phyloP scores from a whole-genome alignment of 2,888 invertebrate species.

The Drosophila sordidula region DNA sequence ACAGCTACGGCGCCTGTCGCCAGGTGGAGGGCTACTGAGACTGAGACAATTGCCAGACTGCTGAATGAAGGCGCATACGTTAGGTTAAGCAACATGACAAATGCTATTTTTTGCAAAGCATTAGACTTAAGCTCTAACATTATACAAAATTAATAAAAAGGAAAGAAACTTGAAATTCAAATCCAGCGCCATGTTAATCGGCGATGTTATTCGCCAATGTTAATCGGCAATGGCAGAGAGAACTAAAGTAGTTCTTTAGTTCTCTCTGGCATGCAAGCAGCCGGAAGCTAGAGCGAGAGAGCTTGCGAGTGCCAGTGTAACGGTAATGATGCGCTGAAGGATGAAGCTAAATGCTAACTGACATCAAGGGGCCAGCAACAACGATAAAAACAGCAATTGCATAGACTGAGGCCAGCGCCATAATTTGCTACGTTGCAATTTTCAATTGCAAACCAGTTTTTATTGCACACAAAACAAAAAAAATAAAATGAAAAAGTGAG shows the following conservation, averaged over 20 bases:
- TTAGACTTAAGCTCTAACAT: constrained; percentile 32
- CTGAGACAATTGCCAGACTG: constrained; percentile 58
- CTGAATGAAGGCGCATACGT: constrained; percentile 36
- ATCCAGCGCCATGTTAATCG: constrained; percentile 19
- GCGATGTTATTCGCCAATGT: constrained; percentile 5
- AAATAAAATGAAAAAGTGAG: constrained; percentile 1
- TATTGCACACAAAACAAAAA: constrained; percentile 22
- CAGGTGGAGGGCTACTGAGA: constrained; percentile 83
- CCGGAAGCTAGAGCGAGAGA: constrained; percentile 4
- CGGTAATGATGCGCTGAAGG: constrained; percentile 62
- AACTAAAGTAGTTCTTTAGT: too few relatives aligned
- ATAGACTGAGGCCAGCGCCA: constrained; percentile 60
- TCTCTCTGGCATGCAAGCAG: neutral
- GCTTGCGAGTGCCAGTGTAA: constrained; percentile 16
- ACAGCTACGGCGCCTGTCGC: constrained; percentile 89
- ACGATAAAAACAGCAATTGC: constrained; percentile 31
- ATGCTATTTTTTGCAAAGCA: constrained; percentile 24
- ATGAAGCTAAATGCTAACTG: constrained; percentile 47
- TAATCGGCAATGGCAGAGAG: constrained; percentile 12
- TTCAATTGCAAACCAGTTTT: constrained; percentile 68
- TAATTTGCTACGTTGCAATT: constrained; percentile 54
- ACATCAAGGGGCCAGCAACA: constrained; percentile 40
- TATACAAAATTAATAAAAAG: constrained; percentile 22
- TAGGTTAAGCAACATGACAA: constrained; percentile 38
- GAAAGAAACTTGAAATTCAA: constrained; percentile 20